Conservation (phyloP, 2,113 vertebrate species). For the Corvus cornix region DNA sequence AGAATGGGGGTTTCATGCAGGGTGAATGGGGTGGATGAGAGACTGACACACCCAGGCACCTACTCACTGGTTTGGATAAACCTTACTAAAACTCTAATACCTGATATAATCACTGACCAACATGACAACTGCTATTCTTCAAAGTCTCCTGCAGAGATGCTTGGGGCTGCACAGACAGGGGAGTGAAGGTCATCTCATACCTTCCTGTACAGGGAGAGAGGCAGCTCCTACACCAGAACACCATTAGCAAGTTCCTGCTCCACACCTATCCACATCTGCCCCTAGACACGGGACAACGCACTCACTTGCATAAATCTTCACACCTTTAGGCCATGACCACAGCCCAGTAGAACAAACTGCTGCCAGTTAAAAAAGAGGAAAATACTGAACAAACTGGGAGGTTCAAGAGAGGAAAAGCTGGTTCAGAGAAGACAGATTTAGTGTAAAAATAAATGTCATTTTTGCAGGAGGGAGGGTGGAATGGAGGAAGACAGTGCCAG, state of each 20-base stretch:
- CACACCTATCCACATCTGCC: conserved; percentile 12
- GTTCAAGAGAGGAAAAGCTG: conserved; percentile 75
- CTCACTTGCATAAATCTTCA: conserved; percentile 61
- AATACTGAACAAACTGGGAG: conserved; percentile 71
- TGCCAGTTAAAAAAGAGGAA: conserved; percentile 71
- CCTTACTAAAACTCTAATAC: conserved; percentile 70
- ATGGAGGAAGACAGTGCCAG: conserved; percentile 73
- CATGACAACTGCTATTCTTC: conserved; percentile 56
- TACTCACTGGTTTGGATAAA: conserved; percentile 66
- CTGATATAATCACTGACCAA: conserved; percentile 60
- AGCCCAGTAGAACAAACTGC: conserved; percentile 67
- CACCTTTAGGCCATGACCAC: conserved; percentile 59
- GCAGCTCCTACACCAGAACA: conserved; percentile 21
- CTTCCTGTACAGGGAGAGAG: conserved; percentile 37
- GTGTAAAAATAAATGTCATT: conserved; percentile 91
- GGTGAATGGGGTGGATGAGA: conserved; percentile 48
- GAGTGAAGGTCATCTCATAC: conserved; percentile 10
- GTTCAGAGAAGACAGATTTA: conserved; percentile 79
- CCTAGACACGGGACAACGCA: not conserved
- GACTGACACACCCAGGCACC: conserved; percentile 43
- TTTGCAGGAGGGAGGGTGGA: conserved; percentile 77
- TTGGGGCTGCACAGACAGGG: conserved; percentile 27
- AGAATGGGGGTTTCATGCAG: conserved; percentile 71
- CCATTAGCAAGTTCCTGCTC: conserved; percentile 30
- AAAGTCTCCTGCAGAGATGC: conserved; percentile 40